phyloP scores from a whole-genome alignment of 1,140 invertebrate species.

The Atta texana region DNA sequence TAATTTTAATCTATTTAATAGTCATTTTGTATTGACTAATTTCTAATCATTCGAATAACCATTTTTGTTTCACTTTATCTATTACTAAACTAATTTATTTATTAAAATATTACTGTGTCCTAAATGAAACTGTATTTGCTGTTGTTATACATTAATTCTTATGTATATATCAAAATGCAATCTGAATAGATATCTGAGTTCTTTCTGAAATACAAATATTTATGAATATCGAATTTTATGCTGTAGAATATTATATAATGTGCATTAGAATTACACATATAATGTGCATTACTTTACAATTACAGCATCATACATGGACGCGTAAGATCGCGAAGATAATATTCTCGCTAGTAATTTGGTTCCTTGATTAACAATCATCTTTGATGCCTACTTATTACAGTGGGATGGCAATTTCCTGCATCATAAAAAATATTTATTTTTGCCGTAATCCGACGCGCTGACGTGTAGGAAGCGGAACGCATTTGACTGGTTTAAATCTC shows the following conservation, averaged over 20 bases:
- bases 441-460: constrained; percentile 45
- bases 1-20: no score
- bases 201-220: not conserved
- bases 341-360: constrained; percentile 43
- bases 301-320: constrained; percentile 1
- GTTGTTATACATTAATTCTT: no score
- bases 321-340: constrained; percentile 34
- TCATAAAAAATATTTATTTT: constrained; percentile 63
- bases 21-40: no score
- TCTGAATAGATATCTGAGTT: not conserved
- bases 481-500: constrained; percentile 49
- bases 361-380: constrained; percentile 40
- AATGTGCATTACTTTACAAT: not conserved
- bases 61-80: no score
- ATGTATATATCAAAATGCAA: not conserved
- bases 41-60: no score
- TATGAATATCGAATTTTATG: constrained; percentile 1
- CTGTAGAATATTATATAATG: not conserved
- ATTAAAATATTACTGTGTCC: no score
- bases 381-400: constrained; percentile 71
- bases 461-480: constrained; percentile 49
- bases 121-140: no score
- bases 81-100: no score
- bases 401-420: constrained; percentile 68
- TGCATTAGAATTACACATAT: not conserved